phyloP scores from a whole-genome alignment of 2,113 vertebrate genomes.

The Condylura cristata region DNA sequence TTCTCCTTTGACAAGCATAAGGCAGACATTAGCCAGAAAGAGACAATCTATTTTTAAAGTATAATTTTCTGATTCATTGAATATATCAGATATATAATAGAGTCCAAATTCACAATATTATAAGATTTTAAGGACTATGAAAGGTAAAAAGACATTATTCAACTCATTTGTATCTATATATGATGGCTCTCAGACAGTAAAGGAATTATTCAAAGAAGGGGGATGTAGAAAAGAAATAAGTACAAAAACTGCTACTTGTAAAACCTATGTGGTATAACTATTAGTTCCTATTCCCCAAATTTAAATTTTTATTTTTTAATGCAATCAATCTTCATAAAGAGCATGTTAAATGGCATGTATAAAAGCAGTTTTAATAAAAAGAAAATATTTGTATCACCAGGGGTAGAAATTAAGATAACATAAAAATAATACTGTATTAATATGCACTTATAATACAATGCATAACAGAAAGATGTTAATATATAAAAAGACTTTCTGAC shows the following conservation, averaged over 20 bases:
- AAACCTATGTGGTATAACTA: background rate
- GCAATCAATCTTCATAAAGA: background rate
- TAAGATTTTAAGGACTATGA: background rate
- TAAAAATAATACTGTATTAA: background rate
- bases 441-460: background rate
- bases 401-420: background rate
- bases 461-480: background rate
- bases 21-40: conserved; percentile 41
- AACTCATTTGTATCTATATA: background rate
- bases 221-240: background rate
- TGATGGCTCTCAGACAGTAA: background rate
- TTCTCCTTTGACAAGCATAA: conserved; percentile 33
- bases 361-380: background rate
- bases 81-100: background rate
- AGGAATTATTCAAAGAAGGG: background rate
- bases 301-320: background rate
- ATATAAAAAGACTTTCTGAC: background rate
- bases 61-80: conserved; percentile 65
- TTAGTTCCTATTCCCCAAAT: background rate
- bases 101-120: conserved; percentile 4
- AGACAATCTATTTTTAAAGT: conserved; percentile 55
- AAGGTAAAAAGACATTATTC: background rate
- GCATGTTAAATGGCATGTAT: background rate
- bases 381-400: background rate
- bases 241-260: background rate